Evolutionary conservation across 2,888 invertebrate genomes (phyloP).

Genomic region (Thysanoteuthis rhombus): DNA sequence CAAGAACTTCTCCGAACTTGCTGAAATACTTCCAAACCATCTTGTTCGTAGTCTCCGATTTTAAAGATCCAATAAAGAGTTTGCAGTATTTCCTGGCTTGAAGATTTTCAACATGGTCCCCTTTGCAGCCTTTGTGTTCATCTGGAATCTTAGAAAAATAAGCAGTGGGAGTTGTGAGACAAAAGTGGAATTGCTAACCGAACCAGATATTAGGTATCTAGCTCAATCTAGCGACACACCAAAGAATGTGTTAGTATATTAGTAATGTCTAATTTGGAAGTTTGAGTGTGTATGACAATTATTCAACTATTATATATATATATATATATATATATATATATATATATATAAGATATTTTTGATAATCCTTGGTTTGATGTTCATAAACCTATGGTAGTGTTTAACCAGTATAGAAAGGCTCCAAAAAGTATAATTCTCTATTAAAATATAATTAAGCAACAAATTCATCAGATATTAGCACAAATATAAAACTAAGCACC

Average conservation of each 20-base stretch:
- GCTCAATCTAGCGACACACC: not conserved
- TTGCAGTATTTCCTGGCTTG: conserved; percentile 73
- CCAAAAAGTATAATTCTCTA: too few relatives aligned
- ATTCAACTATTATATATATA: too few relatives aligned
- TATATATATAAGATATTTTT: too few relatives aligned
- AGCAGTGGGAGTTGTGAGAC: not conserved
- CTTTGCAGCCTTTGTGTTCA: not conserved
- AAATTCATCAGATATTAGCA: too few relatives aligned
- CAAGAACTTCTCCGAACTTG: conserved; percentile 91
- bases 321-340: too few relatives aligned
- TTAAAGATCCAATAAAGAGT: conserved; percentile 93
- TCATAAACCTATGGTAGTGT: too few relatives aligned
- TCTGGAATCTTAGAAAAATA: not conserved
- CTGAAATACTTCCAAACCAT: conserved; percentile 85
- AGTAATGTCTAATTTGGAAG: too few relatives aligned
- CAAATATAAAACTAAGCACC: too few relatives aligned
- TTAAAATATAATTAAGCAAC: too few relatives aligned
- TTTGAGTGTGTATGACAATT: too few relatives aligned
- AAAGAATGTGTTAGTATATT: not conserved
- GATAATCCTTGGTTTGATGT: too few relatives aligned
- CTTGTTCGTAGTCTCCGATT: conserved; percentile 89
- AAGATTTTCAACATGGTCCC: not conserved
- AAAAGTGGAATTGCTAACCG: not conserved
- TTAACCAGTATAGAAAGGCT: too few relatives aligned
- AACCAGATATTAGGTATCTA: not conserved